Base-by-base conservation (phyloP, 2,113 vertebrate species). In the Dicentrarchus labrax region DNA sequence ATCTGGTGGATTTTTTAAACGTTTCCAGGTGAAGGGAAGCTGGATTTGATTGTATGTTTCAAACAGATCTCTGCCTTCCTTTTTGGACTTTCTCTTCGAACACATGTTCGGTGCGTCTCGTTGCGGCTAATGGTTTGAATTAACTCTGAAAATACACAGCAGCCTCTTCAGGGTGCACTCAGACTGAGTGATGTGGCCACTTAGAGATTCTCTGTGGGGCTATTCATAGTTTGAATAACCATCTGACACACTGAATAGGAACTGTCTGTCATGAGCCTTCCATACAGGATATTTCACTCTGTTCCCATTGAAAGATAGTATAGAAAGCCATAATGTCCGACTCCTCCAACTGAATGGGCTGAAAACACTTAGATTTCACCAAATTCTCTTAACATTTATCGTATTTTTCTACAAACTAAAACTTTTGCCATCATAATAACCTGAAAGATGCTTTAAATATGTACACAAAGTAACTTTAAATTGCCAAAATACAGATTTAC, bases 1-100 rank as follows among this genome's bases (percentile, higher is more conserved):
- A 70, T 78, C 38, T 41, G 24, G 8, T 38, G 2, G 5, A 11
- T 78, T 54, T 54, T 86, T 62, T 85, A 75, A 89, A 41, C 5
- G 16, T 69, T 88, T 83, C 84, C 81, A 85, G 84, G 74, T 86
- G 87, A 76, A 8, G 64, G 65, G 76, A 78, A 76, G 41, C n/a
- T 5, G 65, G 43, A 43, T 70, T 64, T 48, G 41, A 65, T 61
- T 68, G 13, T 50, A 2, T 72, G 38, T 22, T 59, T 54, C 24
- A 21, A 72, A 54, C 70, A 72, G 62, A 78, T 76, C 12, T 50
- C 19, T 56, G 10, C 61, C 71, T 81, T 61, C 19, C 50, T 30
- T 30, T 60, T 45, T 17, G 17, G 43, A 19, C 22, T 69, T 78
- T 61, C n/a, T 45, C 50, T 51, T 60, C 9, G 5, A 54, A 79